These are phyloP conservation scores for Drosophila mettleri DNA, from an alignment of 2,888 invertebrate species.

Conservation along the genomic window DNA sequence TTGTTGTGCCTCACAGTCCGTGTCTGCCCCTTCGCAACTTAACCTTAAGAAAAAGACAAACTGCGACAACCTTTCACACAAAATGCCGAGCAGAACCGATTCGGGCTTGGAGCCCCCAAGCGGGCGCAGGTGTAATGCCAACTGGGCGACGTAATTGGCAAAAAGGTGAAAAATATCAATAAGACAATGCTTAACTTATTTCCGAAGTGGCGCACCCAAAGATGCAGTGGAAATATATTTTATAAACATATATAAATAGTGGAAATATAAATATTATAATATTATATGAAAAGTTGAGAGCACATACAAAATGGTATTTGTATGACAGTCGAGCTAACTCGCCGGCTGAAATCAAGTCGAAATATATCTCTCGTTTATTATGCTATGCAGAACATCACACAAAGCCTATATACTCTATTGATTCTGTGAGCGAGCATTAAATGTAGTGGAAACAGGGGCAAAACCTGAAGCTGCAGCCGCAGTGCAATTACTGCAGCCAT, in stretches of 20 bases:
- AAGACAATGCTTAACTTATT: not conserved
- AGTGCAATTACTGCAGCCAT: slow-evolving; percentile 75
- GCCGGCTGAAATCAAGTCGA: too few relatives aligned
- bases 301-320: not conserved
- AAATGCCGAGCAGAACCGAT: slow-evolving; percentile 67
- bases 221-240: not conserved
- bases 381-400: not conserved
- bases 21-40: not conserved
- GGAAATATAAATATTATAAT: not conserved
- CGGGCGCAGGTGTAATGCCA: slow-evolving; percentile 74
- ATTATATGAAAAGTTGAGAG: not conserved
- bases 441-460: slow-evolving; percentile 42
- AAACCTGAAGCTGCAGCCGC: slow-evolving; percentile 43
- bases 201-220: slow-evolving; percentile 2
- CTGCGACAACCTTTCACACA: slow-evolving; percentile 47
- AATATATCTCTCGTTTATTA: too few relatives aligned
- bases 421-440: not conserved
- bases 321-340: too few relatives aligned
- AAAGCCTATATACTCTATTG: not conserved
- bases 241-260: not conserved
- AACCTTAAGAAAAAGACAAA: slow-evolving; percentile 41
- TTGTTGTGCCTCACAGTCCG: slow-evolving; percentile 31
- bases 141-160: slow-evolving; percentile 71
- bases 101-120: slow-evolving; percentile 41
- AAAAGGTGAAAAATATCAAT: slow-evolving; percentile 19